Evolutionary conservation across 2,888 invertebrate species (phyloP), one percentile per base, ranked within the genome.

Genomic region (Nycteola revayana): DNA sequence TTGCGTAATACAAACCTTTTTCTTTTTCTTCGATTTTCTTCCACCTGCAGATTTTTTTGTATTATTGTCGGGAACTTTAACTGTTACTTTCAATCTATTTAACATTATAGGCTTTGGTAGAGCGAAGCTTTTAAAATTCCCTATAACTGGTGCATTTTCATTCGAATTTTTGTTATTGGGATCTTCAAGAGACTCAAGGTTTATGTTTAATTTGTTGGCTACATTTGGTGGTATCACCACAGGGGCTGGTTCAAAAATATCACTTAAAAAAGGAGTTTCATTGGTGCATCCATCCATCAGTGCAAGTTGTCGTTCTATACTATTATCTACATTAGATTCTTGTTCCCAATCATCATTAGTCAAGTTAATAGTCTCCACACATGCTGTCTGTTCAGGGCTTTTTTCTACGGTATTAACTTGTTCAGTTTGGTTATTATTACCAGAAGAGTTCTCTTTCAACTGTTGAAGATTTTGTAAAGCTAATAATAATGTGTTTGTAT

Each of bases 81-180:
- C 72, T 2, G 81, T 59, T 46, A 84, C 58, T 71, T 86, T 89
- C 48, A 88, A 72, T 53, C 86, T 78, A 69, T 86, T 88, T 47
- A 89, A 62, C 51, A 88, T 54, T 27, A 89, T 80, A 9, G 89
- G 89, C 69, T 89, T 89, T 6, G 89, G 89, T 26, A 87, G 60
- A 10, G 89, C 89, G 42, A 89, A 89, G 51, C 89, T 89, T 75
- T 88, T 89, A 56, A 89, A 89, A 57, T 78, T 84, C 9, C 87
- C 88, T 62, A 89, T 81, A 23, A 88, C 77, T 10, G 80, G 75
- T 1, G 74, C 72, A 42, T 75, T 78, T 41, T 84, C 84, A 44
- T 79, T 75, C 10, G 66, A 36, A 30, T 66, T 57, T 28, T 53
- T 50, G 7, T 73, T 75, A n/a, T 41, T 32, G 36, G 59, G 65